Base-by-base conservation (phyloP, 2,797 vertebrate genomes). In the Melopsittacus undulatus region DNA sequence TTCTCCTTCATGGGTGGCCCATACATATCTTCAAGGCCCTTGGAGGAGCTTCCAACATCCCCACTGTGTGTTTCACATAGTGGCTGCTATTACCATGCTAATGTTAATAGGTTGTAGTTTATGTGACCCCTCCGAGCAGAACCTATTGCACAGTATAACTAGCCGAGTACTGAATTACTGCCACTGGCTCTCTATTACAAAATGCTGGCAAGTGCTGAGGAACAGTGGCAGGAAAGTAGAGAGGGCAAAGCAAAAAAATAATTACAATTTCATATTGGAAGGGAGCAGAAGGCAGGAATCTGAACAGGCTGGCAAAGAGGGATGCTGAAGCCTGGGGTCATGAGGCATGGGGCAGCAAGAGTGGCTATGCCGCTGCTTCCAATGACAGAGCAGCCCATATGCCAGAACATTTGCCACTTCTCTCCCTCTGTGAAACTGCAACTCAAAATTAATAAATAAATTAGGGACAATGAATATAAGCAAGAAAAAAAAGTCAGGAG, bases 381-480 rank as follows among this genome's bases (percentile, higher is more conserved):
- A 88, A 17, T 7, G 46, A 82, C 89, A 54, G 80, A 0, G 22
- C 78, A 32, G 75, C 79, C 94, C 89, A 91, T 89, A 88, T 95
- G 95, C 89, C 89, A 93, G 46, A 92, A 23, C 90, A 95, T 92
- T 96, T 90, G 94, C 92, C 66, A 68, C 86, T 80, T 61, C 78
- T 30, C 90, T 92, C 90, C 90, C 88, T 92, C 95, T 78, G 52
- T 80, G 90, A n/a, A 1, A 85, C 20, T 46, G 77, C 84, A 83
- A 66, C 43, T 88, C 32, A n/a, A 94, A 93, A 94, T 94, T 89
- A 94, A 95, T 87, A 84, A 62, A 92, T 77, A 76, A 95, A 92
- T 85, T 83, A 84, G 69, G 46, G 63, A 68, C 88, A 92, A 92
- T 84, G 68, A 93, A 78, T 48, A 75, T 40, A 81, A 78, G 59